phyloP scores from a whole-genome alignment of 1,140 invertebrate genomes.

The Zaprionus kolodkinae region DNA sequence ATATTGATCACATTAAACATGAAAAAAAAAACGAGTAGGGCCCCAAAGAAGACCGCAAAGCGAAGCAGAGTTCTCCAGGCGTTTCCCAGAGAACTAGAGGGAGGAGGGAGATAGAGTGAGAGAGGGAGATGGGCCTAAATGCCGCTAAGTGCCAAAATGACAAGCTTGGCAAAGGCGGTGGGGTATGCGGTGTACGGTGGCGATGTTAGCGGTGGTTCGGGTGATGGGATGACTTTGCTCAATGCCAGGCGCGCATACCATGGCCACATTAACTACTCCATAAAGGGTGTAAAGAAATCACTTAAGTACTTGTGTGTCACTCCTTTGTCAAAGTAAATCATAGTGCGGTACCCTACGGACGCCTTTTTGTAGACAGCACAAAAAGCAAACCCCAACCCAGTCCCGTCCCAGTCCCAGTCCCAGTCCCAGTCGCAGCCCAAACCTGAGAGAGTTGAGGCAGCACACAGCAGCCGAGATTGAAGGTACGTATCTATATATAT shows the following conservation, averaged over 20 bases:
- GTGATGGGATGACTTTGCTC: conserved; percentile 70
- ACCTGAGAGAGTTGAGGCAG: background rate
- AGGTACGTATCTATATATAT: conserved; percentile 10
- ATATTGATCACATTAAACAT: conserved; percentile 53
- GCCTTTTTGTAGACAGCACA: conserved; percentile 45
- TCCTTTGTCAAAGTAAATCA: conserved; percentile 83
- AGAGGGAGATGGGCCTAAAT: conserved; percentile 56
- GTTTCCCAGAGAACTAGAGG: conserved; percentile 35
- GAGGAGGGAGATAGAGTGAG: too few species aligned
- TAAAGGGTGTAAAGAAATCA: conserved; percentile 83
- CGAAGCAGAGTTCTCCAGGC: conserved; percentile 26
- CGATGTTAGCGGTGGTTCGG: conserved; percentile 15
- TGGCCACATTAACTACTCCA: conserved; percentile 79
- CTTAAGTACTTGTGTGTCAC: conserved; percentile 82
- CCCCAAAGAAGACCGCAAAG: background rate
- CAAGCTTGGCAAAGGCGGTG: conserved; percentile 50
- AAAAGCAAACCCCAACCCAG: conserved; percentile 33
- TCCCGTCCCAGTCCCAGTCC: background rate
- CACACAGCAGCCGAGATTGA: background rate
- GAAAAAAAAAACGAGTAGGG: conserved; percentile 32
- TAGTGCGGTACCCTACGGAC: conserved; percentile 49
- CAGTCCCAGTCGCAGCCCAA: conserved; percentile 3
- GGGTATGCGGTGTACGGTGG: conserved; percentile 41
- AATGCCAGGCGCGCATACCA: conserved; percentile 70
- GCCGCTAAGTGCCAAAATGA: conserved; percentile 74